phyloP scores from a whole-genome alignment of 2,113 vertebrate species.

The Neofelis nebulosa region DNA sequence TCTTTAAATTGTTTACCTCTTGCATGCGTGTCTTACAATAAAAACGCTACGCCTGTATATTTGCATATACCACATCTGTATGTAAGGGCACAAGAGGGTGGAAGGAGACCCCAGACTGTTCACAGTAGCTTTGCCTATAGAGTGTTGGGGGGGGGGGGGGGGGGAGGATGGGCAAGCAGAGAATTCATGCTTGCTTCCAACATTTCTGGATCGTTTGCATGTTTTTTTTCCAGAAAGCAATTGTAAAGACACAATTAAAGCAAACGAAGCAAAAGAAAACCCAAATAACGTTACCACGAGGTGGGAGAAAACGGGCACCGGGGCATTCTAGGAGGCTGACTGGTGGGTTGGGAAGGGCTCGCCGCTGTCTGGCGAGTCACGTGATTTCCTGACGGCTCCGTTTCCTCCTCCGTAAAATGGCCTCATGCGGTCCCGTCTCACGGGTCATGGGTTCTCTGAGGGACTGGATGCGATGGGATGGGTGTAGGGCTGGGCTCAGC shows the following conservation, averaged over 20 bases:
- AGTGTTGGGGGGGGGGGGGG: background rate
- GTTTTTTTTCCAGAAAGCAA: background rate
- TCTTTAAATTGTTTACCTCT: background rate
- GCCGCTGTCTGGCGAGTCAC: background rate
- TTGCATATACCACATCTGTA: background rate
- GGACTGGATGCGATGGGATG: background rate
- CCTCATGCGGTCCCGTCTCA: background rate
- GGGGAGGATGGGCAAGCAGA: background rate
- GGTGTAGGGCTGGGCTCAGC: background rate
- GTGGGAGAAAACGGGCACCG: background rate
- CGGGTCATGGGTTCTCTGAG: background rate
- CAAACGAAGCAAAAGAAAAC: slow-evolving; percentile 23
- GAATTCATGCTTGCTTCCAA: background rate
- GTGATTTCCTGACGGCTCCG: background rate
- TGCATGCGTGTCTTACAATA: background rate
- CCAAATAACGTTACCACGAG: background rate
- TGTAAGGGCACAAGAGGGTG: background rate
- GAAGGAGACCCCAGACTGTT: background rate
- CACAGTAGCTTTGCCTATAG: background rate
- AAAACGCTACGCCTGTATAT: background rate
- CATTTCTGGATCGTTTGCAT: background rate
- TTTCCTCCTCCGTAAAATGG: background rate
- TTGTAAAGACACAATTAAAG: slow-evolving; percentile 37
- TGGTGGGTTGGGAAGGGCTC: background rate
- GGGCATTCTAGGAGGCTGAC: background rate